phyloP scores from a whole-genome alignment of 2,113 vertebrate species.

The Coryphaenoides rupestris region DNA sequence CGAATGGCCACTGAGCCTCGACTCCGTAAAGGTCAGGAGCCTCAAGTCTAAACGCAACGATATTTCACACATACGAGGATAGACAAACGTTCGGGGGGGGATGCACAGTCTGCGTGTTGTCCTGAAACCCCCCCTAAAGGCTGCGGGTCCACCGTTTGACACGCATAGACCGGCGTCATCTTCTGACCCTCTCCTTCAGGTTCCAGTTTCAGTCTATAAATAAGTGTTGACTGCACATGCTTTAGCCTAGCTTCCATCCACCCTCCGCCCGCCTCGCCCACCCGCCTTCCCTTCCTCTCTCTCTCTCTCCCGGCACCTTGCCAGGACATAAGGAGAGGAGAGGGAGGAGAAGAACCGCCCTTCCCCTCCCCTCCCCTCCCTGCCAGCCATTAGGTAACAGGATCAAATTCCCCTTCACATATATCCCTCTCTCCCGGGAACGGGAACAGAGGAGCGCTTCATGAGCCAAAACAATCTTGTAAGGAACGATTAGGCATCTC shows the following conservation, averaged over 20 bases:
- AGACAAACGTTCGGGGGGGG: too few species aligned
- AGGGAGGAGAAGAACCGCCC: constrained; percentile 22
- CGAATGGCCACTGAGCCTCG: too few species aligned
- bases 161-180: constrained; percentile 44
- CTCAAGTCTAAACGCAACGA: too few species aligned
- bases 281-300: too few species aligned
- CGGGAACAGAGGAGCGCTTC: constrained; percentile 10
- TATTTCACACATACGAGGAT: too few species aligned
- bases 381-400: constrained; percentile 48
- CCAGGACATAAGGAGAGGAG: constrained; percentile 40
- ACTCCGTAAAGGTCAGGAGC: too few species aligned
- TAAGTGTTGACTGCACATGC: constrained; percentile 50
- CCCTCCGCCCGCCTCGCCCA: background rate
- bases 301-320: constrained; percentile 19
- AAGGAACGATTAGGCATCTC: constrained; percentile 12
- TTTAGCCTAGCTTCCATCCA: constrained; percentile 28
- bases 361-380: background rate
- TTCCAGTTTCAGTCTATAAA: constrained; percentile 71
- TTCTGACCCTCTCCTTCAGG: constrained; percentile 56
- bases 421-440: too few species aligned
- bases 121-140: too few species aligned
- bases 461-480: constrained; percentile 18
- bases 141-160: too few species aligned
- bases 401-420: constrained; percentile 34
- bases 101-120: too few species aligned